Percentiles rank a stretch among this genome's conserved stretches.
phyloP scores from a whole-genome alignment of 2,888 invertebrate genomes.

The Drosophila kambysellisi region DNA sequence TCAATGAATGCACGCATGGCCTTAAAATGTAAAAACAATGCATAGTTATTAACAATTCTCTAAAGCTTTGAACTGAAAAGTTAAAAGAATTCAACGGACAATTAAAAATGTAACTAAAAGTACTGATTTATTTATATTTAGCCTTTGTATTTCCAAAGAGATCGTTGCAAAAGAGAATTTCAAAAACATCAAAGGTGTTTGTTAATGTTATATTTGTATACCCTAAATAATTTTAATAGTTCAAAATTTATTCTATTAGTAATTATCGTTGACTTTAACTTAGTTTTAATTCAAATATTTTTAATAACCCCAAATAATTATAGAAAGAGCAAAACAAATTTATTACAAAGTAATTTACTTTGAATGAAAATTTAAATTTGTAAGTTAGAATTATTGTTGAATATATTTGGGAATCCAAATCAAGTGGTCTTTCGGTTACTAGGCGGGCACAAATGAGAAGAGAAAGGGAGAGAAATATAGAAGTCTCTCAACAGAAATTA shows the following conservation, averaged over 20 bases:
- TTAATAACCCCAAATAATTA: not conserved
- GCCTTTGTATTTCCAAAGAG: not conserved
- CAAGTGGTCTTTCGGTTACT: not conserved
- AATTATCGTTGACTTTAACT: not conserved
- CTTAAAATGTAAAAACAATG: constrained; percentile 57
- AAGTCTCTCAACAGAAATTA: not conserved
- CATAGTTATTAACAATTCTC: not conserved
- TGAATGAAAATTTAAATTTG: not conserved
- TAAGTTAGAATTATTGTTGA: not conserved
- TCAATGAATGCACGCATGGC: constrained; percentile 95
- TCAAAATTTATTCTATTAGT: not conserved
- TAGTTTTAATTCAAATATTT: not conserved
- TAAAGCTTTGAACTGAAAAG: not conserved
- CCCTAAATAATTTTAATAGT: not conserved
- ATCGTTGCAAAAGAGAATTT: not conserved
- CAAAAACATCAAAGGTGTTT: not conserved
- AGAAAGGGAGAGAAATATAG: not conserved
- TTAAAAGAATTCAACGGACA: not conserved
- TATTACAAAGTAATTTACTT: not conserved
- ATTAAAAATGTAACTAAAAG: not conserved
- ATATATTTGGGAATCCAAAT: not conserved
- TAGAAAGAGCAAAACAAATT: not conserved
- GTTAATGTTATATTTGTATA: not conserved
- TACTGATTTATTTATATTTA: not conserved
- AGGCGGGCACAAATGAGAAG: not conserved